Base-by-base conservation (phyloP, 1,140 invertebrate species). In the Subanguina moxae region DNA sequence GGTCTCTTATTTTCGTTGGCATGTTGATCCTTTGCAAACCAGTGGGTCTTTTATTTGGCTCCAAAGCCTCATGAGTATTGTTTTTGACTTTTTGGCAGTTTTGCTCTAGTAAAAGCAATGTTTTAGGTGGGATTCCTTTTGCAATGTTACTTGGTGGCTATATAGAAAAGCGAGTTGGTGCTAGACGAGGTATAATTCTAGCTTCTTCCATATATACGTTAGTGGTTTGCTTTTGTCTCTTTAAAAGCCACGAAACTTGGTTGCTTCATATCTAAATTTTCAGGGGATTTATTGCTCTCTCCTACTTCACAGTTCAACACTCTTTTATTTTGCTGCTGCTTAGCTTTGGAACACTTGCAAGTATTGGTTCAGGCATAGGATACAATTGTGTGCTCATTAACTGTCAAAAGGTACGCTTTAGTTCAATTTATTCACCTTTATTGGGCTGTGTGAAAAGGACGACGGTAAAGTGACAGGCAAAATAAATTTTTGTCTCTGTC, bases 381-480 rank as follows among this genome's bases (percentile, higher is more conserved):
- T 76, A 76, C 42, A 72, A 70, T 62, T 75, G 69, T 58, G 72
- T 76, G 13, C 62, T 76, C 25, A 76, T 65, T 23, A 76, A 78
- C 56, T 74, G 64, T 28, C 74, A 76, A 58, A 59, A 67, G 62
- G 72, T 76, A 21, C 7, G 15, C 23, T n/a, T n/a, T 21, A 66
- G n/a, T n/a, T n/a, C n/a, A n/a, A n/a, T n/a, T n/a, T n/a, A n/a
- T n/a, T n/a, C n/a, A n/a, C n/a, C n/a, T n/a, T n/a, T n/a, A n/a
- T n/a, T n/a, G n/a, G n/a, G n/a, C n/a, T n/a, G n/a, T n/a, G n/a
- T n/a, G n/a, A n/a, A n/a, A n/a, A n/a, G n/a, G n/a, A n/a, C n/a
- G n/a, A n/a, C n/a, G n/a, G n/a, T n/a, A n/a, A n/a, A n/a, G n/a
- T n/a, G n/a, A n/a, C n/a, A n/a, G n/a, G n/a, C n/a, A n/a, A n/a